These are phyloP conservation scores for Xylota sylvarum DNA, from an alignment of 2,888 invertebrate genomes.

Conservation along the genomic window DNA sequence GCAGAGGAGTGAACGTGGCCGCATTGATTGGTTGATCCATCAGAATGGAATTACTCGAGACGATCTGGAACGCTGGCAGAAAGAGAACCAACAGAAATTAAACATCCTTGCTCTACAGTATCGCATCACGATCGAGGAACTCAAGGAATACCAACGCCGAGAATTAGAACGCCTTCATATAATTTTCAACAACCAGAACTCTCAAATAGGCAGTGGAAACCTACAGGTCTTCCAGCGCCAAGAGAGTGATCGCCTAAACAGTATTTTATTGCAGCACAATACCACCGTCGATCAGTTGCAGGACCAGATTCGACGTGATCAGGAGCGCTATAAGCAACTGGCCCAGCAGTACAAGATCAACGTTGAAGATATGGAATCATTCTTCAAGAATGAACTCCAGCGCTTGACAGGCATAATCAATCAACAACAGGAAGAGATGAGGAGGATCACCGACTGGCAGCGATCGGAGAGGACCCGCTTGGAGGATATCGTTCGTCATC, in stretches of 20 bases:
- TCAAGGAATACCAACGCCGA: conserved; percentile 82
- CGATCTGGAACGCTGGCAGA: conserved; percentile 83
- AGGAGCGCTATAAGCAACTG: conserved; percentile 81
- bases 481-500: conserved; percentile 81
- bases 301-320: conserved; percentile 81
- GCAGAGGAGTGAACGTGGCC: conserved; percentile 82
- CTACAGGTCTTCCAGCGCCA: conserved; percentile 78
- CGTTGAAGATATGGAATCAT: conserved; percentile 82
- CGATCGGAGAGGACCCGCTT: conserved; percentile 82
- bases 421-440: conserved; percentile 82
- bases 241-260: conserved; percentile 81
- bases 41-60: conserved; percentile 82
- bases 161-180: conserved; percentile 81
- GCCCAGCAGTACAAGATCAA: conserved; percentile 82
- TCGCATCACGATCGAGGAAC: conserved; percentile 80
- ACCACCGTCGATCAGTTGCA: conserved; percentile 82
- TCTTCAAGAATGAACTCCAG: conserved; percentile 81
- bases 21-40: conserved; percentile 83
- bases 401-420: conserved; percentile 81
- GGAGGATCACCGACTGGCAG: conserved; percentile 82
- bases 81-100: conserved; percentile 80
- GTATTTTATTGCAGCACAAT: conserved; percentile 82
- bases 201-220: conserved; percentile 79
- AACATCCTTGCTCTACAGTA: conserved; percentile 79
- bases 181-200: conserved; percentile 81